Evolutionary conservation across 2,888 invertebrate species (phyloP).

Genomic region (Gymnoscelis rufifasciata): DNA sequence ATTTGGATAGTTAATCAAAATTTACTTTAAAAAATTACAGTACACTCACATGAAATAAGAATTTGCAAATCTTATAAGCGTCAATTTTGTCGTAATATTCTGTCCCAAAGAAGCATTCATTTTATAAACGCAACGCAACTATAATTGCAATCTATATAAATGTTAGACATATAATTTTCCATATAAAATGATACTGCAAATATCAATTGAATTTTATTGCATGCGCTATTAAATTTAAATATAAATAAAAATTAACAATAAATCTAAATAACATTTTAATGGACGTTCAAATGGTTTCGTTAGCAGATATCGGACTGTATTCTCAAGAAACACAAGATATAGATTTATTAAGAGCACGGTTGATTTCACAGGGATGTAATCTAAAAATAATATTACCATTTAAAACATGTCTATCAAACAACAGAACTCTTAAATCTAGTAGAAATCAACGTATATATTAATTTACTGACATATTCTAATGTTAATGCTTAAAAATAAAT

Average conservation of each 20-base stretch:
- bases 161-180: constrained; percentile 54
- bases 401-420: constrained; percentile 53
- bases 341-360: constrained; percentile 1
- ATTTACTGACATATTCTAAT: constrained; percentile 70
- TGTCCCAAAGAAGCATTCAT: constrained; percentile 18
- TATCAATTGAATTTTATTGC: constrained; percentile 74
- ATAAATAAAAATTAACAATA: constrained; percentile 65
- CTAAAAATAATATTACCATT: constrained; percentile 37
- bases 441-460: constrained; percentile 79
- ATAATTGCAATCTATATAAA: constrained; percentile 51
- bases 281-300: constrained; percentile 43
- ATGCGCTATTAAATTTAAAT: constrained; percentile 50
- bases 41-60: no score
- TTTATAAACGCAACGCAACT: constrained; percentile 44
- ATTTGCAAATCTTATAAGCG: no score
- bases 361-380: constrained; percentile 36
- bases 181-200: constrained; percentile 53
- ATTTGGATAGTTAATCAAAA: no score
- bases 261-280: constrained; percentile 59
- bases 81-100: neutral
- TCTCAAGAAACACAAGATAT: neutral
- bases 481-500: constrained; percentile 77
- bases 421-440: constrained; percentile 66
- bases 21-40: no score
- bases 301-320: constrained; percentile 29